These are phyloP conservation scores for Oryctes rhinoceros DNA, from an alignment of 1,140 invertebrate species.

Conservation along the genomic window DNA sequence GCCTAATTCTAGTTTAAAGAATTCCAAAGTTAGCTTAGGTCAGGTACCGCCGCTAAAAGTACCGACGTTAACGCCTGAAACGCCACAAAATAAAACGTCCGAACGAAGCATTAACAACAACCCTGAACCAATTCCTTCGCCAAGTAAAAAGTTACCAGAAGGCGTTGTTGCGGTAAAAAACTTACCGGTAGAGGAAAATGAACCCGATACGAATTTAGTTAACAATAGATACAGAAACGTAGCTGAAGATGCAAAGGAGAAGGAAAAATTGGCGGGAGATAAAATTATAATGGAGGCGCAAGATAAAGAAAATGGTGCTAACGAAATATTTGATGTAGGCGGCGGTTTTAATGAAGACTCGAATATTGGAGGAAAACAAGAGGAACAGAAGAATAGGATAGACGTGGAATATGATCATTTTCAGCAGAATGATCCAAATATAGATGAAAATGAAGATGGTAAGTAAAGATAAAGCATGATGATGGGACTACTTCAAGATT, in stretches of 20 bases:
- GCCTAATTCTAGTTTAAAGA: not conserved
- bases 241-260: constrained; percentile 39
- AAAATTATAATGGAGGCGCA: constrained; percentile 47
- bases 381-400: constrained; percentile 50
- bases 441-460: constrained; percentile 51
- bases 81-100: constrained; percentile 31
- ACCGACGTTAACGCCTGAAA: constrained; percentile 52
- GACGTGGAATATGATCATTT: constrained; percentile 49
- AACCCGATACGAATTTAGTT: constrained; percentile 38
- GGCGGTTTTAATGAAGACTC: constrained; percentile 47
- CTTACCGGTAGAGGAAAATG: constrained; percentile 46
- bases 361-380: constrained; percentile 44
- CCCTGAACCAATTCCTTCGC: constrained; percentile 15
- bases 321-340: constrained; percentile 54
- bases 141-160: constrained; percentile 50
- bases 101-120: constrained; percentile 21
- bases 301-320: constrained; percentile 56
- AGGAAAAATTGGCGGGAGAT: constrained; percentile 36
- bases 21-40: constrained; percentile 47
- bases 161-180: constrained; percentile 54
- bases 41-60: constrained; percentile 48
- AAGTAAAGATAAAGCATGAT: constrained; percentile 14
- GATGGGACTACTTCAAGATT: too few relatives aligned
- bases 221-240: constrained; percentile 51
- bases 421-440: constrained; percentile 45